Evolutionary conservation across 2,797 vertebrate species (phyloP), one percentile per base, ranked within the genome.

Genomic region (Hylomyscus alleni): DNA sequence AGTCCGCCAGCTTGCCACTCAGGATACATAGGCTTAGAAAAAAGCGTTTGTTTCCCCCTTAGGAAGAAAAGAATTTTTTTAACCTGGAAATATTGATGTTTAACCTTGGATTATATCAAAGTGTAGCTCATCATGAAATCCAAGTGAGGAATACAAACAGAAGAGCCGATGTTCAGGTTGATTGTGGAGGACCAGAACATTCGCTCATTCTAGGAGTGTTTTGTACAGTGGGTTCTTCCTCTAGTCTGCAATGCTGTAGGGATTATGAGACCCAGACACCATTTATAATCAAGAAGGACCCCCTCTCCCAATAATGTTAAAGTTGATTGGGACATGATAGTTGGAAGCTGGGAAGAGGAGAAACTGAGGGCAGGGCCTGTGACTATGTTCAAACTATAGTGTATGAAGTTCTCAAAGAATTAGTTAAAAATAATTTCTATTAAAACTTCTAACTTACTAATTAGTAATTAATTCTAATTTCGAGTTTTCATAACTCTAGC

Each of bases 1-100:
- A 92, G 73, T 54, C 80, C 88, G 76, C 90, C 89, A 96, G 47
- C 97, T 94, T 96, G 95, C 83, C 96, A 82, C 94, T 91, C 44
- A 91, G 87, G 54, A 88, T 96, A 95, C 95, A 82, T 81, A 94
- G 95, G 58, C 77, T 94, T 95, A 95, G 84, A 77, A 90, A 96
- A 91, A 47, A 95, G 72, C 26, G 8, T n/a, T 52, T 10, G 20
- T 22, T 7, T 8, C 4, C 3, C 3, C 15, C n/a, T 10, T 22
- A 84, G 47, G 58, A 94, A 85, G 80, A 92, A 92, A 96, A 54
- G 85, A 90, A 6, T 6, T 90, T 89, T 95, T 87, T 95, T 40
- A 89, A 52, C 5, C 26, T 91, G 67, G n/a, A 89, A 92, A 83
- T 89, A 19, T 90, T 95, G 62, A 37, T 89, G 0, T 93, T 56